phyloP scores from a whole-genome alignment of 2,888 invertebrate genomes.

The Melanotus villosus region DNA sequence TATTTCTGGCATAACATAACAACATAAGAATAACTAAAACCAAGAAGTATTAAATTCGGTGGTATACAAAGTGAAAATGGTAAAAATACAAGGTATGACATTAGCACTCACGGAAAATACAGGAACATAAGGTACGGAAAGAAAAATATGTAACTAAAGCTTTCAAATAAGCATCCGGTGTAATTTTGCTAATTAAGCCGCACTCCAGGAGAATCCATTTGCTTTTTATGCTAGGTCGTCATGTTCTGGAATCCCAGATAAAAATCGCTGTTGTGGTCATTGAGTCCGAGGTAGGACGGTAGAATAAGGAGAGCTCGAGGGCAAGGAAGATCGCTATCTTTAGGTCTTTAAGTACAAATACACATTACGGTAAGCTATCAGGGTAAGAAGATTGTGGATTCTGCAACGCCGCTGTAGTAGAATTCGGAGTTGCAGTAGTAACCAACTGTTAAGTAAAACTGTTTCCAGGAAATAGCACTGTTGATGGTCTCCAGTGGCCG shows the following conservation, averaged over 20 bases:
- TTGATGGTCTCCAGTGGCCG: neutral
- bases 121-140: neutral
- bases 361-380: conserved; percentile 33
- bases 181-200: conserved; percentile 35
- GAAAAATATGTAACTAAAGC: conserved; percentile 10
- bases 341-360: conserved; percentile 39
- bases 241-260: conserved; percentile 29
- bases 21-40: too few species aligned
- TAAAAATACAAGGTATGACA: neutral
- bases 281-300: conserved; percentile 21
- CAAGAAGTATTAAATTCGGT: too few species aligned
- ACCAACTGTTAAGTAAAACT: conserved; percentile 19
- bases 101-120: neutral
- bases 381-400: conserved; percentile 34
- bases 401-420: conserved; percentile 2
- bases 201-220: conserved; percentile 27
- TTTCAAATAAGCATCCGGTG: conserved; percentile 24
- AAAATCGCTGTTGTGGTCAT: conserved; percentile 38
- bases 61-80: neutral
- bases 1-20: too few species aligned
- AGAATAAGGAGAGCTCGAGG: conserved; percentile 26
- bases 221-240: conserved; percentile 29
- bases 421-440: neutral
- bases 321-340: conserved; percentile 32
- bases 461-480: conserved; percentile 4